These are phyloP conservation scores for Ormyrus nitidulus DNA, from an alignment of 2,888 invertebrate genomes.

Conservation along the genomic window DNA sequence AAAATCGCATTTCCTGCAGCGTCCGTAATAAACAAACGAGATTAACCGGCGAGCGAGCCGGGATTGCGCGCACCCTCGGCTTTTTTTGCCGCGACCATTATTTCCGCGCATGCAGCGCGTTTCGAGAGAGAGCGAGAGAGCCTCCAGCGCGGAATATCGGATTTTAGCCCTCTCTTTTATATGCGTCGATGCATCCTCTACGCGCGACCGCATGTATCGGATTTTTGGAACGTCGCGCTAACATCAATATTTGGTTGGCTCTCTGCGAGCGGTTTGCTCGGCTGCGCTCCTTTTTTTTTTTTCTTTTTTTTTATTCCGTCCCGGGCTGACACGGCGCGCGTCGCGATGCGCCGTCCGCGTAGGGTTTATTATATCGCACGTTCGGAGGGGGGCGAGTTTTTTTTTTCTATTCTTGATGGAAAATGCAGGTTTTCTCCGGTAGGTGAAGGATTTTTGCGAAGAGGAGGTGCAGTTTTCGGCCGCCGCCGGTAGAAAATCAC, in stretches of 20 bases:
- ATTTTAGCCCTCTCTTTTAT: constrained; percentile 39
- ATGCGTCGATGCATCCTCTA: constrained; percentile 13
- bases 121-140: constrained; percentile 47
- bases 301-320: neutral
- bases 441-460: neutral
- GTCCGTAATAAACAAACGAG: constrained; percentile 68
- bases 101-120: constrained; percentile 57
- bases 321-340: constrained; percentile 5
- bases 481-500: too few species aligned
- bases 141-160: constrained; percentile 59
- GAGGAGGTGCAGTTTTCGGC: neutral
- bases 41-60: constrained; percentile 59
- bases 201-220: constrained; percentile 46
- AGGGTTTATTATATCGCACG: constrained; percentile 32
- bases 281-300: constrained; percentile 8
- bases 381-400: constrained; percentile 1
- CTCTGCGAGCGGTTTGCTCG: constrained; percentile 19
- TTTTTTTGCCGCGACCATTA: constrained; percentile 53
- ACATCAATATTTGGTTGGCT: constrained; percentile 60
- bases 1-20: constrained; percentile 65
- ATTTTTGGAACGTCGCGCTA: constrained; percentile 57
- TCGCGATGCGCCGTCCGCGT: neutral
- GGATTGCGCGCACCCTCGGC: constrained; percentile 59
- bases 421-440: constrained; percentile 26
- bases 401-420: constrained; percentile 5